phyloP scores from a whole-genome alignment of 2,113 vertebrate species.

The Chaetodon auriga region DNA sequence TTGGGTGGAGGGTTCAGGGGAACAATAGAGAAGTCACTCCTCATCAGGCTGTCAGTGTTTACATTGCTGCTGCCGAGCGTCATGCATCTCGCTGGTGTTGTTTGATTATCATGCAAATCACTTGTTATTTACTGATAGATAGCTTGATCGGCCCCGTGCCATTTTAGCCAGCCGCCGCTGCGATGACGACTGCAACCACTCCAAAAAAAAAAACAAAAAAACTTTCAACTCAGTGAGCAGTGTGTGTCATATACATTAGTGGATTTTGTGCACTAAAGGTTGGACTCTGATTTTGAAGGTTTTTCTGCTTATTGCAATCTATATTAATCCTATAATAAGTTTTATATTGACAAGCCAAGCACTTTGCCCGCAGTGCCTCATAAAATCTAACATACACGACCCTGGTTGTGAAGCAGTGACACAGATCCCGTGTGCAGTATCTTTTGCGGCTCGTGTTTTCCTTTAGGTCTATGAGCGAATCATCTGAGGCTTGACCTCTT shows the following conservation, averaged over 20 bases:
- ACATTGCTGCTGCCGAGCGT: not conserved
- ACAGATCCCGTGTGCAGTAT: not conserved
- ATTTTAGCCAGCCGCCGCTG: not conserved
- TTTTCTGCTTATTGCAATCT: not conserved
- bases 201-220: not conserved
- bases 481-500: not conserved
- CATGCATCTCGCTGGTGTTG: not conserved
- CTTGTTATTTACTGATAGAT: not conserved
- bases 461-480: not conserved
- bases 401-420: not conserved
- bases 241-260: not conserved
- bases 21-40: constrained; percentile 25
- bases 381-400: not conserved
- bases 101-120: constrained; percentile 10
- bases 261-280: not conserved
- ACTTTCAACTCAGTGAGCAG: too few relatives aligned
- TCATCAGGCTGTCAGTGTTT: constrained; percentile 5
- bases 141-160: constrained; percentile 1
- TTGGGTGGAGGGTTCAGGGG: not conserved
- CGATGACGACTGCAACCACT: not conserved
- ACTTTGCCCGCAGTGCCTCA: not conserved
- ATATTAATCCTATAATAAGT: not conserved
- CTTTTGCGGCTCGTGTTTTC: not conserved
- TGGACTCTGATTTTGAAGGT: not conserved
- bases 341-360: not conserved